A percentile compares a stretch with the other conserved stretches of the same genome.
phyloP scores from a whole-genome alignment of 2,797 vertebrate genomes.

The Capromys pilorides region DNA sequence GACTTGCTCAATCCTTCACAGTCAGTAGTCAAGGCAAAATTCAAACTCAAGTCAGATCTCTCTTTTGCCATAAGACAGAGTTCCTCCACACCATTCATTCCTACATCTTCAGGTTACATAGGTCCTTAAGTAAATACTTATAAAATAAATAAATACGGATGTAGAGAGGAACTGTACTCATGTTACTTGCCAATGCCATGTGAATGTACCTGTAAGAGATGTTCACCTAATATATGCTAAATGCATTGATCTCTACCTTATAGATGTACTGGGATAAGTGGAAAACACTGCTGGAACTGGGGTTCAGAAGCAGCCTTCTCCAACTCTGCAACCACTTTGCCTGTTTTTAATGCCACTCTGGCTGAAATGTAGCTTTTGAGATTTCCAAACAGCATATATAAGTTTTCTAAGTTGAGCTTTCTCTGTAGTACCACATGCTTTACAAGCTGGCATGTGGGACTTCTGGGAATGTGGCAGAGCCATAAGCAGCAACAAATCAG shows the following conservation, averaged over 20 bases:
- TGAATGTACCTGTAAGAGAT: background rate
- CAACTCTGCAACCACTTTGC: accelerated
- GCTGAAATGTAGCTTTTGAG: background rate
- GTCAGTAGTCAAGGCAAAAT: background rate
- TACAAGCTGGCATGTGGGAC: background rate
- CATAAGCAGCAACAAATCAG: background rate
- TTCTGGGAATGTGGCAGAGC: background rate
- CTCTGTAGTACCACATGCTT: background rate
- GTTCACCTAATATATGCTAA: background rate
- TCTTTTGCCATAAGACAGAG: background rate
- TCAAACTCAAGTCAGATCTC: background rate
- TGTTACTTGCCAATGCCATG: background rate
- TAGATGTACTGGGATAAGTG: background rate
- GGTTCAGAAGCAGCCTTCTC: background rate
- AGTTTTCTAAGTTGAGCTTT: background rate
- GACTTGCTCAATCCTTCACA: background rate
- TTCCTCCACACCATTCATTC: background rate
- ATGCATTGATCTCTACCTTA: background rate
- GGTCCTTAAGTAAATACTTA: background rate
- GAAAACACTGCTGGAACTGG: no score
- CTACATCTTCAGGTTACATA: background rate
- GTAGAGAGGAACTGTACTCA: background rate
- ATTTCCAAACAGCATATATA: background rate
- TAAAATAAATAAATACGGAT: background rate
- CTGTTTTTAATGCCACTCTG: background rate